Evolutionary conservation across 2,888 invertebrate species (phyloP).

Genomic region (Cybosia mesomella): DNA sequence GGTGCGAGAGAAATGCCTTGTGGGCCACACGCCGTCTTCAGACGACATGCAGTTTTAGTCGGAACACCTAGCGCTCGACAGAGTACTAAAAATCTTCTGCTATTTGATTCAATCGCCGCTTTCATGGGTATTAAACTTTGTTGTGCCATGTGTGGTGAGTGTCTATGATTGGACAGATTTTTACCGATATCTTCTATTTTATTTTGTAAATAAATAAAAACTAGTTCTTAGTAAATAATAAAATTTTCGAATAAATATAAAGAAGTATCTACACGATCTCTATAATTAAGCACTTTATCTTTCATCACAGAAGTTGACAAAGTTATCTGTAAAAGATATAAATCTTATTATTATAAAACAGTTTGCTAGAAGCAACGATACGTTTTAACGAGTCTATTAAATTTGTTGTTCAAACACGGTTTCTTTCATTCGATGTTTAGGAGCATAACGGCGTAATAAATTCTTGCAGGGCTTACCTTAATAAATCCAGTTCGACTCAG

Average conservation of each 20-base stretch:
- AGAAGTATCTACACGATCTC: conserved; percentile 9
- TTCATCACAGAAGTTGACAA: conserved; percentile 8
- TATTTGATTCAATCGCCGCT: no score
- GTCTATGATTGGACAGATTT: no score
- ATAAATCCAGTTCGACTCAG: conserved; percentile 81
- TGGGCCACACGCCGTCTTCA: no score
- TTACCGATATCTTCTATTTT: no score
- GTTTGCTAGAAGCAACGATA: conserved; percentile 41
- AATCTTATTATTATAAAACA: conserved; percentile 40
- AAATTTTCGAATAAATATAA: not conserved
- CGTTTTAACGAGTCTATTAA: conserved; percentile 58
- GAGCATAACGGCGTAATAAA: conserved; percentile 72
- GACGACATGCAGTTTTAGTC: no score
- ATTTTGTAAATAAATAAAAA: not conserved
- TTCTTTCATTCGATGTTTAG: conserved; percentile 66
- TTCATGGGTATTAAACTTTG: no score
- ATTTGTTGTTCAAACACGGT: conserved; percentile 59
- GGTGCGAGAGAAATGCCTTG: no score
- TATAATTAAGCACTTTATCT: conserved; percentile 28
- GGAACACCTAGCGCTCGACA: no score
- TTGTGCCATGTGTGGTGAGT: no score
- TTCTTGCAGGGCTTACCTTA: conserved; percentile 75
- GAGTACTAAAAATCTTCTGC: no score
- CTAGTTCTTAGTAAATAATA: not conserved
- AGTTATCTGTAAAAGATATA: conserved; percentile 34